Percentiles rank a stretch among this genome's conserved stretches.
Conservation (phyloP, 2,888 invertebrate species). For the Conomelus anceps region DNA sequence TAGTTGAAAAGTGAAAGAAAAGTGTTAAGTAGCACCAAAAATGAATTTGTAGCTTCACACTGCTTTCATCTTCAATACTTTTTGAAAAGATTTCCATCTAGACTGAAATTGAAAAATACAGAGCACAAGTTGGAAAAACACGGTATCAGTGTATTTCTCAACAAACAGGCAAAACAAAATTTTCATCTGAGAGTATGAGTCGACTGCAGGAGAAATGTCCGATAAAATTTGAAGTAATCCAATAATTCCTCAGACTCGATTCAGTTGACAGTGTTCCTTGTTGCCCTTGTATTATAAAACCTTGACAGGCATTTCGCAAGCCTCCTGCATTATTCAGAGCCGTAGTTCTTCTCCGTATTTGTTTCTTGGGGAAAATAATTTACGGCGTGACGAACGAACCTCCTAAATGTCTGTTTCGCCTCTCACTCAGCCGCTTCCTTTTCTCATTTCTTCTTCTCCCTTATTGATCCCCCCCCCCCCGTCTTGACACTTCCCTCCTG, state of each 20-base stretch:
- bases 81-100: background rate
- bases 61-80: too few relatives aligned
- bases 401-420: background rate
- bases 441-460: background rate
- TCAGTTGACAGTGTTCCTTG: background rate
- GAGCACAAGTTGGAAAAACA: background rate
- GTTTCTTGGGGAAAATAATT: background rate
- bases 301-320: background rate
- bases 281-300: background rate
- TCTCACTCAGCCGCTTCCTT: background rate
- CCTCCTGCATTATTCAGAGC: background rate
- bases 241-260: background rate
- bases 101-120: background rate
- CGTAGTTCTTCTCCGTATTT: background rate
- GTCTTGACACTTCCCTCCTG: background rate
- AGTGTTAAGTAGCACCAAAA: too few relatives aligned
- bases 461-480: background rate
- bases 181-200: background rate
- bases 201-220: background rate
- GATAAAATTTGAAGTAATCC: background rate
- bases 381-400: background rate
- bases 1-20: too few relatives aligned
- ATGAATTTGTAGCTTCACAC: background rate
- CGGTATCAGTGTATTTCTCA: background rate
- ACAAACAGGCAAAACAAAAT: background rate